These are phyloP conservation scores for Drosophila paucipuncta DNA, from an alignment of 2,888 invertebrate species.

Conservation along the genomic window DNA sequence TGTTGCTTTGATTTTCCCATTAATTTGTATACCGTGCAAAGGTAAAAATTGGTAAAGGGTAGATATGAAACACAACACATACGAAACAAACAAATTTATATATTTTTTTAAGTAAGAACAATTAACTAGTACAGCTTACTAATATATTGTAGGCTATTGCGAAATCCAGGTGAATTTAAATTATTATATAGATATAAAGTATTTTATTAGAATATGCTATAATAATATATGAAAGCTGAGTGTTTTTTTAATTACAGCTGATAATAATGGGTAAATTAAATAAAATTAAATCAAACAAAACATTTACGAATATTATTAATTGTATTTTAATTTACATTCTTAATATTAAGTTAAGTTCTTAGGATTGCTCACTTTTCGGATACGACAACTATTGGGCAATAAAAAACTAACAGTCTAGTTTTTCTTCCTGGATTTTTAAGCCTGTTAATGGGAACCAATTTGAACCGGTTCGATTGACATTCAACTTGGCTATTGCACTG, in stretches of 20 bases:
- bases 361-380: background rate
- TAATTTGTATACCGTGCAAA: slow-evolving; percentile 6
- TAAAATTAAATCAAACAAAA: background rate
- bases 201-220: background rate
- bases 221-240: background rate
- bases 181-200: background rate
- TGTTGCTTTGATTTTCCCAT: slow-evolving; percentile 22
- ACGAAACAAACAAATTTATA: background rate
- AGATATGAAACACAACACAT: no score
- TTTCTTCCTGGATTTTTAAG: background rate
- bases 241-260: no score
- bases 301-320: background rate
- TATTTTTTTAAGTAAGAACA: background rate
- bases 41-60: background rate
- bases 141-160: background rate
- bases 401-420: background rate
- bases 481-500: slow-evolving; percentile 39
- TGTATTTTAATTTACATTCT: background rate
- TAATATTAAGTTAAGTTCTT: background rate
- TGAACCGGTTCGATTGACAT: slow-evolving; percentile 53
- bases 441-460: slow-evolving; percentile 15
- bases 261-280: no score
- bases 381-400: background rate
- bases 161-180: background rate
- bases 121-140: background rate